Conservation (phyloP, 2,888 invertebrate genomes). For the Lasiommata megera region DNA sequence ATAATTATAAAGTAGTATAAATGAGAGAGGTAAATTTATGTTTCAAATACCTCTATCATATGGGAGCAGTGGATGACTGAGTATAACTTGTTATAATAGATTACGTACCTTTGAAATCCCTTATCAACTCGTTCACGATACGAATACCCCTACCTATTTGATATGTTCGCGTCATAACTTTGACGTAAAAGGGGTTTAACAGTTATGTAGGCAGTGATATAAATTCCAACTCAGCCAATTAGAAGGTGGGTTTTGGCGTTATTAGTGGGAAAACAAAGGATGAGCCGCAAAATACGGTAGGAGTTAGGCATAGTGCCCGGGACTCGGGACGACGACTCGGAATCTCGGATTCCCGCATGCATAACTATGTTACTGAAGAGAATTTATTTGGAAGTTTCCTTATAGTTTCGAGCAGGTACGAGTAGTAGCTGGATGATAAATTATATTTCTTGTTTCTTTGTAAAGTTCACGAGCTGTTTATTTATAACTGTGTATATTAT, state of each 20-base stretch:
- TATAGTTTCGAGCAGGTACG: neutral
- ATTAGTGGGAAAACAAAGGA: slow-evolving; percentile 49
- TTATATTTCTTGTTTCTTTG: neutral
- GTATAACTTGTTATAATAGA: too few species aligned
- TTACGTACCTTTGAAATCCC: too few species aligned
- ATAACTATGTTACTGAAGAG: slow-evolving; percentile 48
- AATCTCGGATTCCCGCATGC: slow-evolving; percentile 42
- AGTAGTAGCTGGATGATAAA: too few species aligned
- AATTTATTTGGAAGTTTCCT: slow-evolving; percentile 37
- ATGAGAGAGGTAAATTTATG: too few species aligned
- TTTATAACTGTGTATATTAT: too few species aligned
- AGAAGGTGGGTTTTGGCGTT: slow-evolving; percentile 19
- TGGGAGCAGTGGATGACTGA: too few species aligned
- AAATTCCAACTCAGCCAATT: slow-evolving; percentile 25
- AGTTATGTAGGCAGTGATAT: neutral
- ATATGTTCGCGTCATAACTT: neutral
- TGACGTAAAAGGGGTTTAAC: neutral
- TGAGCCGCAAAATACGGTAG: slow-evolving; percentile 55
- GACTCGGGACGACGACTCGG: slow-evolving; percentile 36
- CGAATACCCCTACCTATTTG: neutral
- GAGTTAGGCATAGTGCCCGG: slow-evolving; percentile 41
- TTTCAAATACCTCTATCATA: too few species aligned
- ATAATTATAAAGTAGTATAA: too few species aligned
- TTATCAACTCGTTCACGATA: too few species aligned
- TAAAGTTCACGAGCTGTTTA: too few species aligned